Evolutionary conservation across 1,140 invertebrate genomes (phyloP), one percentile per base, ranked within the genome.

Genomic region (Lasaia peninsularis): DNA sequence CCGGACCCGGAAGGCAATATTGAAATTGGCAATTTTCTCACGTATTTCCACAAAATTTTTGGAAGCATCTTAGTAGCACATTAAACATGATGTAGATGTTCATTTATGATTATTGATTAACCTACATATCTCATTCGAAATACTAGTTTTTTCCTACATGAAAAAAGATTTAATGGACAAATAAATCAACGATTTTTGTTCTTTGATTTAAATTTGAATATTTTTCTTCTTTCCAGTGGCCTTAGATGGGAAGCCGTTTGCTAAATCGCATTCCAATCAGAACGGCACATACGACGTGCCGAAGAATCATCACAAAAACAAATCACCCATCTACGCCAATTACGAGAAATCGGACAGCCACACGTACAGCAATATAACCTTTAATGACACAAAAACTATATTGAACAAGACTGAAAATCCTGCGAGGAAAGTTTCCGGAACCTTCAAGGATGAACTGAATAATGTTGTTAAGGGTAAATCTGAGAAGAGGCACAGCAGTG

Each of bases 241-340:
- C 40, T 77, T 87, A 73, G 84, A 87, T 63, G 79, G 75, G 18
- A 84, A 73, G 32, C 62, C 82, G 5, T 84, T 80, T 56, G 60
- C 65, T 8, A 85, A 85, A 54, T 56, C 76, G 2, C 54, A 67
- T 2, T 67, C 63, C 64, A 73, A 59, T 33, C 60, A 44, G 18
- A 74, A 79, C 63, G 65, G 67, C 7, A 78, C 71, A 0, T 80
- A 83, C 67, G 80, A 82, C 28, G 57, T 63, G 0, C 64, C 71
- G 10, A 79, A 80, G 52, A 68, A 52, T 33, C 63, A 65, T 31
- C 32, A 62, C 24, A 84, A 81, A 58, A 50, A 63, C 10, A 86
- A 83, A 44, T 61, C 79, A 0, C 82, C 82, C 0, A 78, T 86
- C 18, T 86, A 88, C 65, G 82, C 78, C 11, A 85, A 86, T 68